phyloP scores from a whole-genome alignment of 2,113 vertebrate species.

The Lamprologus sp. region DNA sequence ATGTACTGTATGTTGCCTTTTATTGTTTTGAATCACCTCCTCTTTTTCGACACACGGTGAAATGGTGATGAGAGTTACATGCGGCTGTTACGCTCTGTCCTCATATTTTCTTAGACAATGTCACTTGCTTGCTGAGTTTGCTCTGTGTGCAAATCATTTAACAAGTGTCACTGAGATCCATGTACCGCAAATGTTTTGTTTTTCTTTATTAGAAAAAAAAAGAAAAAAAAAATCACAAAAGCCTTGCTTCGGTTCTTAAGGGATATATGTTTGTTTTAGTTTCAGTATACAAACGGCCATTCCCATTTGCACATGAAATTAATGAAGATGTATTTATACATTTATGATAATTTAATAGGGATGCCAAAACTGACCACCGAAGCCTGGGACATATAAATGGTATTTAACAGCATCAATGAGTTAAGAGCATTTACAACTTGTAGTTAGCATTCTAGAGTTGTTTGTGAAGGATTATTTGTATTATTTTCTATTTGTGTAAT shows the following conservation, averaged over 20 bases:
- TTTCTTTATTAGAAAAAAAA: background rate
- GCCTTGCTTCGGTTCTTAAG: slow-evolving; percentile 66
- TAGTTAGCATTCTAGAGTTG: slow-evolving; percentile 67
- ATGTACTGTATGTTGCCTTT: slow-evolving; percentile 57
- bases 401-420: slow-evolving; percentile 67
- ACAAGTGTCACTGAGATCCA: slow-evolving; percentile 56
- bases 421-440: slow-evolving; percentile 64
- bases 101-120: slow-evolving; percentile 56
- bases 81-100: slow-evolving; percentile 30
- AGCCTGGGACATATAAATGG: slow-evolving; percentile 61
- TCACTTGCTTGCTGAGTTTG: slow-evolving; percentile 57
- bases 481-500: slow-evolving; percentile 65
- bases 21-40: slow-evolving; percentile 1
- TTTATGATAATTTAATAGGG: slow-evolving; percentile 70
- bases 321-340: slow-evolving; percentile 75
- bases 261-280: slow-evolving; percentile 69
- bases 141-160: slow-evolving; percentile 43
- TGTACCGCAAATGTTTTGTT: slow-evolving; percentile 46
- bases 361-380: slow-evolving; percentile 66
- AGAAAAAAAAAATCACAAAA: slow-evolving; percentile 15
- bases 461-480: slow-evolving; percentile 70
- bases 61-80: slow-evolving; percentile 38
- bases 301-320: slow-evolving; percentile 76
- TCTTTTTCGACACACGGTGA: slow-evolving; percentile 30
- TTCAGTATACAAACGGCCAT: slow-evolving; percentile 60